These are phyloP conservation scores for Cygnus buccinator DNA, from an alignment of 2,113 vertebrate genomes.

Conservation along the genomic window DNA sequence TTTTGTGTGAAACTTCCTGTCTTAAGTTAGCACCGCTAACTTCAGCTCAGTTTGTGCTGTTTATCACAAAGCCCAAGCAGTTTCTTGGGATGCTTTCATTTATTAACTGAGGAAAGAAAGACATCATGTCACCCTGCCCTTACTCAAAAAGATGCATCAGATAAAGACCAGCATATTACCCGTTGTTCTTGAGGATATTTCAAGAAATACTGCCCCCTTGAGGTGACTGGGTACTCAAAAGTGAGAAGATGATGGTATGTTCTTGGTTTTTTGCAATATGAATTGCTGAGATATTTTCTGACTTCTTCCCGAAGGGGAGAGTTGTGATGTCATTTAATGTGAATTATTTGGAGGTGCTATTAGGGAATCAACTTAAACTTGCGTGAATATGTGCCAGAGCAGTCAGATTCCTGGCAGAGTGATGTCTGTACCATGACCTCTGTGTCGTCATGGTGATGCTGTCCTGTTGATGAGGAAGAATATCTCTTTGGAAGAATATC, in stretches of 20 bases:
- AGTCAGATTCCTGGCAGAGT: not conserved
- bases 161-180: not conserved
- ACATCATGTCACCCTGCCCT: not conserved
- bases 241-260: not conserved
- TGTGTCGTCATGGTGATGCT: not conserved
- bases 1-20: not conserved
- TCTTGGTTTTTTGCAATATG: not conserved
- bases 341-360: not conserved
- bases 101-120: not conserved
- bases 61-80: not conserved
- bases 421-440: rapidly evolving
- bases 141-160: not conserved
- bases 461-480: not conserved
- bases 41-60: not conserved
- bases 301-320: not conserved
- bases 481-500: not conserved
- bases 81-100: not conserved
- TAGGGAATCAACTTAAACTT: not conserved
- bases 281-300: not conserved
- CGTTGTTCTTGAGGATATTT: not conserved
- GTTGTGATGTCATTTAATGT: not conserved
- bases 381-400: not conserved
- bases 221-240: not conserved
- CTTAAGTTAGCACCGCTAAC: not conserved
- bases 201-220: not conserved